A percentile compares a stretch with the other conserved stretches of the same genome.
These are phyloP conservation scores for Clavelina lepadiformis DNA, from an alignment of 23 tunicate genomes.

Conservation along the genomic window DNA sequence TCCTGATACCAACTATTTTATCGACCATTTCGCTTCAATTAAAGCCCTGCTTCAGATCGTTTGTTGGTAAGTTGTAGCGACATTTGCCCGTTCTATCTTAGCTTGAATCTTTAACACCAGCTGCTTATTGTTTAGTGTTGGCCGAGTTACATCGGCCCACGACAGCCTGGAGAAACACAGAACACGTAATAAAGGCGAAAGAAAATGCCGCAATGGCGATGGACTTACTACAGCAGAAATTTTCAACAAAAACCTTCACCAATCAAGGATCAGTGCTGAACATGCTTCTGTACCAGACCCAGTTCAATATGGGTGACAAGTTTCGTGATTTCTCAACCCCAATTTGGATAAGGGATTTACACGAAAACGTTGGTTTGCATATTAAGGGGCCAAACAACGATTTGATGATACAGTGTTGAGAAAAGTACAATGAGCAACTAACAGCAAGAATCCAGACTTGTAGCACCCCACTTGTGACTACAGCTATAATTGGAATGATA, in stretches of 20 bases:
- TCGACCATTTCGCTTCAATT: constrained; percentile 56
- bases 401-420: constrained; percentile 51
- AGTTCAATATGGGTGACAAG: constrained; percentile 16
- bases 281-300: constrained; percentile 34
- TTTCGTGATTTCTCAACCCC: neutral
- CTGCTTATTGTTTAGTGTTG: constrained; percentile 25
- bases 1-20: constrained; percentile 89
- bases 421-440: constrained; percentile 10
- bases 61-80: constrained; percentile 47
- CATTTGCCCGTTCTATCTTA: neutral
- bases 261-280: constrained; percentile 53
- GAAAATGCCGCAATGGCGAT: constrained; percentile 33
- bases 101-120: neutral
- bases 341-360: too few species aligned
- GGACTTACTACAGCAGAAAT: constrained; percentile 29
- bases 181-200: constrained; percentile 46
- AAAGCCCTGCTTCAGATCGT: constrained; percentile 30
- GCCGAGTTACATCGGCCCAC: constrained; percentile 59
- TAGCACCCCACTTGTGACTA: too few species aligned
- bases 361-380: neutral
- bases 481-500: too few species aligned
- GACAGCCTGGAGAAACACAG: constrained; percentile 41
- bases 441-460: neutral
- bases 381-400: constrained; percentile 64
- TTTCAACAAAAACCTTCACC: constrained; percentile 35